Evolutionary conservation across 2,888 invertebrate species (phyloP), one percentile per base, ranked within the genome.

Genomic region (Cantharis rufa): DNA sequence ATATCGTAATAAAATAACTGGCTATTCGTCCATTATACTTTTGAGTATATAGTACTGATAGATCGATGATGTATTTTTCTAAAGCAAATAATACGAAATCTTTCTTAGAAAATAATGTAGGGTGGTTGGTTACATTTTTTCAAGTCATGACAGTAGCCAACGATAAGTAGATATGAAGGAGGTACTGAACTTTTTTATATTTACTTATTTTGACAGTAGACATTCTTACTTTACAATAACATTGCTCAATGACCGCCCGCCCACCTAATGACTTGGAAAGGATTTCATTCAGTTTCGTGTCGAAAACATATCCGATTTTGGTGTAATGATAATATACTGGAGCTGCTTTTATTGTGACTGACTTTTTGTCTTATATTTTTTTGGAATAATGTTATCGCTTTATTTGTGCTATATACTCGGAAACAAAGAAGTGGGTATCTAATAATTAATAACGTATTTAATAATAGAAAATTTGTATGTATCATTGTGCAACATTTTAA

Each of bases 1-100:
- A 82, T 81, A 83, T 81, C 79, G 80, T 78, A 81, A 77, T 68
- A 84, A 84, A 84, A 80, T 83, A 85, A 85, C 85, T 87, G 86
- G 86, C 87, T 87, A 86, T 86, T 87, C 87, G 87, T 87, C 87
- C 87, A 87, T 84, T 85, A 85, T 85, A 82, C 82, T 83, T 84
- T 82, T 85, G 86, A 83, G 87, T 87, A 82, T 86, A 85, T 86
- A 87, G 87, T 87, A 87, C 85, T 74, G 66, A 74, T 77, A 72
- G 62, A 74, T 68, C 18, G 69, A 70, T 27, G 15, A 69, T 27
- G 15, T 32, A 62, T 21, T 18, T 61, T 32, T 69, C 15, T 73
- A 62, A 69, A 48, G 13, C 48, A 48, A 48, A n/a, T 48, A 48
- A 48, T 48, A 48, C 48, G 48, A 48, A 48, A 48, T 48, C 48